Evolutionary conservation across 92 coral and sea anemone species (phyloP).

Genomic region (Phymanthus crucifer): DNA sequence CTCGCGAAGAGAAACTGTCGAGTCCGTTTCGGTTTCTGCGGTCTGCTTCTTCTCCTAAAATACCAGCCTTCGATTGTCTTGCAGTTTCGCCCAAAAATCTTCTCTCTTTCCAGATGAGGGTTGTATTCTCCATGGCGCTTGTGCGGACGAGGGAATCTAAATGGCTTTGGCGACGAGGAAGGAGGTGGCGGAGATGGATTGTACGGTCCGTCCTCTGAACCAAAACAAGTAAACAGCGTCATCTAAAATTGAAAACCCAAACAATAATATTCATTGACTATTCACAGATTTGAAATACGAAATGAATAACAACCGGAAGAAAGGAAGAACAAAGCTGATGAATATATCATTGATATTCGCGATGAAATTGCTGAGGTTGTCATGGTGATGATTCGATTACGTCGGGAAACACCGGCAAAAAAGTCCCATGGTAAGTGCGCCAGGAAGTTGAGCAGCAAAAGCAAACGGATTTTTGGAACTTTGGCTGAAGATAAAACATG

Average conservation of each 20-base stretch:
- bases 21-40: not conserved
- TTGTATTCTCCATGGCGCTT: constrained; percentile 47
- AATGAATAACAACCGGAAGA: not conserved
- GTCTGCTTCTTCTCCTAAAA: constrained; percentile 24
- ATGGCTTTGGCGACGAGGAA: not conserved
- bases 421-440: not conserved
- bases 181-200: not conserved
- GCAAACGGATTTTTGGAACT: no score
- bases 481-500: no score
- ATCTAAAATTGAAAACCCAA: constrained; percentile 16
- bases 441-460: no score
- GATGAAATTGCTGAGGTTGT: not conserved
- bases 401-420: not conserved
- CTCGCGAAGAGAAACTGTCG: not conserved
- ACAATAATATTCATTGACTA: not conserved
- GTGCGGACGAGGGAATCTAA: constrained; percentile 19
- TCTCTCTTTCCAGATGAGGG: constrained; percentile 33
- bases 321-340: not conserved
- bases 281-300: not conserved
- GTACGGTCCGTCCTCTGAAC: constrained; percentile 12
- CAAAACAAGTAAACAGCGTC: constrained; percentile 30
- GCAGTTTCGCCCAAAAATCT: constrained; percentile 31
- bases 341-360: not conserved
- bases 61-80: constrained; percentile 53
- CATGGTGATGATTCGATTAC: not conserved